Evolutionary conservation across 2,797 vertebrate genomes (phyloP).

Genomic region (Paguma larvata): DNA sequence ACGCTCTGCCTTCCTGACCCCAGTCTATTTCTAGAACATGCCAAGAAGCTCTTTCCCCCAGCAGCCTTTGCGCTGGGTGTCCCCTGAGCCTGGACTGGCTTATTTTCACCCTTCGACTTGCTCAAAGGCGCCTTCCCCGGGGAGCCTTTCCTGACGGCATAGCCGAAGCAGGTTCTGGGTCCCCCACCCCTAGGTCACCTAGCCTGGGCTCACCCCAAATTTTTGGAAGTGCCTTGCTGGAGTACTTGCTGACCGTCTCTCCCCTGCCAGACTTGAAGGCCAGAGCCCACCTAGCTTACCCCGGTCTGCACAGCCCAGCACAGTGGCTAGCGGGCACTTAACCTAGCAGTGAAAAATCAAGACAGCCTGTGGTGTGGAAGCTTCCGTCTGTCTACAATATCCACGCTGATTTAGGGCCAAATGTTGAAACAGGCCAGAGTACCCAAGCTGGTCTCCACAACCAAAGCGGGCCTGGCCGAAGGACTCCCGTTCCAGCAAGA

Average conservation of each 20-base stretch:
- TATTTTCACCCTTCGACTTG: neutral
- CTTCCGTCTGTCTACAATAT: rapidly evolving
- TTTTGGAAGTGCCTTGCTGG: neutral
- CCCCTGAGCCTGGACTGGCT: neutral
- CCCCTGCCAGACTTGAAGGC: neutral
- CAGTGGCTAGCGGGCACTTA: rapidly evolving
- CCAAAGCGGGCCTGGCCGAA: neutral
- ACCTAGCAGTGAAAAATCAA: neutral
- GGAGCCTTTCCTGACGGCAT: neutral
- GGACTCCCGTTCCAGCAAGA: neutral
- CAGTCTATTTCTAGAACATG: neutral
- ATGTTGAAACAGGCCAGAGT: neutral
- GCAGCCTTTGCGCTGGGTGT: neutral
- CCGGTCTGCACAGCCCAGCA: rapidly evolving
- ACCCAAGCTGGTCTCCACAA: neutral
- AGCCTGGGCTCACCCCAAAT: neutral
- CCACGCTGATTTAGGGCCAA: neutral
- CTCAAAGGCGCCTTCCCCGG: neutral
- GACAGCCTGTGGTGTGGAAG: neutral
- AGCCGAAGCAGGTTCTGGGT: rapidly evolving
- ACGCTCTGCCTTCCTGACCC: neutral
- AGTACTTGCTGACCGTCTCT: neutral
- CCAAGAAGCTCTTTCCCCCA: neutral
- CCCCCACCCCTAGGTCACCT: neutral
- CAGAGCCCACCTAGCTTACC: too few species aligned